phyloP scores from a whole-genome alignment of 2,113 vertebrate genomes.

The Scatophagus argus region DNA sequence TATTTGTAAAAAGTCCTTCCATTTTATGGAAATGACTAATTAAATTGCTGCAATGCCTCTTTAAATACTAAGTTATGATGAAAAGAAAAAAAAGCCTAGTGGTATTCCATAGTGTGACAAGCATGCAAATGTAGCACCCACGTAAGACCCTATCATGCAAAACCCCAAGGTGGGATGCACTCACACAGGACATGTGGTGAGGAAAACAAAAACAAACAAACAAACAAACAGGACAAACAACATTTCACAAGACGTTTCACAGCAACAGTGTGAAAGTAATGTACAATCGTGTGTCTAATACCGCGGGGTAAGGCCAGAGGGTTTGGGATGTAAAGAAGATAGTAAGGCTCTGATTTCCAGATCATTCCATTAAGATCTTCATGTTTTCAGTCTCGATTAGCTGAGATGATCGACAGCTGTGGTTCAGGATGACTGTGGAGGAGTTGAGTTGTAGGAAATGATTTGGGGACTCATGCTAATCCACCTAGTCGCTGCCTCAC shows the following conservation, averaged over 20 bases:
- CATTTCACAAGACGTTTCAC: slow-evolving; percentile 46
- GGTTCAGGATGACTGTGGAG: background rate
- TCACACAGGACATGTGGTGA: slow-evolving; percentile 53
- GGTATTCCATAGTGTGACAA: slow-evolving; percentile 23
- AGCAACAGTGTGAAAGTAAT: slow-evolving; percentile 42
- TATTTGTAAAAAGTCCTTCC: background rate
- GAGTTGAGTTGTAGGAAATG: slow-evolving; percentile 13
- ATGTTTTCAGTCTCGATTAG: slow-evolving; percentile 43
- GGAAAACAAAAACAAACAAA: slow-evolving; percentile 13
- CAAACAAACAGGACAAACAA: slow-evolving; percentile 43
- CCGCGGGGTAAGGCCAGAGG: slow-evolving; percentile 53
- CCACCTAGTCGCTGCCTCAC: slow-evolving; percentile 1
- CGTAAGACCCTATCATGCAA: slow-evolving; percentile 68
- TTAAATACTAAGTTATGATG: background rate
- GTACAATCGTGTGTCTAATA: slow-evolving; percentile 50
- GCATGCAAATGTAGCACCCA: slow-evolving; percentile 55
- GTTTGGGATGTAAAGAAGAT: slow-evolving; percentile 57
- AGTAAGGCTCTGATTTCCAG: slow-evolving; percentile 51
- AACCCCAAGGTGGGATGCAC: slow-evolving; percentile 47
- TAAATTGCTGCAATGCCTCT: background rate
- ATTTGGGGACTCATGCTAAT: slow-evolving; percentile 15
- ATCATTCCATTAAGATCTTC: slow-evolving; percentile 49
- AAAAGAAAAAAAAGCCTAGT: slow-evolving; percentile 2
- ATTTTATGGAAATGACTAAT: background rate
- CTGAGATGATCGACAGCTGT: background rate